A percentile compares a stretch with the other conserved stretches of the same genome.
Conservation (phyloP, 2,797 vertebrate genomes). For the Periophthalmus magnuspinnatus region DNA sequence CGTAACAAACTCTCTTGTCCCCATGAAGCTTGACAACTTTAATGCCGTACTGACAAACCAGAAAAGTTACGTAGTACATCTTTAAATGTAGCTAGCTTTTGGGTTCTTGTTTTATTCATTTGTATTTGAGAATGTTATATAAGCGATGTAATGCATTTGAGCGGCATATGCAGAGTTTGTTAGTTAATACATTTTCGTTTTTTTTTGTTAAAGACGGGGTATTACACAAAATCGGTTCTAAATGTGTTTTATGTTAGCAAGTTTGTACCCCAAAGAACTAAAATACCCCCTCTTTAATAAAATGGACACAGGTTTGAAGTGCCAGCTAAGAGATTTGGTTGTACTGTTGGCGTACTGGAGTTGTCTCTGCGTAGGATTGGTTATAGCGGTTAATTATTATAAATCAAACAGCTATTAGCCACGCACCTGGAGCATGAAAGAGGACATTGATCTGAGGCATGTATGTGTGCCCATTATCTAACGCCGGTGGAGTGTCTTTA, state of each 20-base stretch:
- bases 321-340: background rate
- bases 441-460: background rate
- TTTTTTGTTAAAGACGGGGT: too few relatives aligned
- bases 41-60: too few relatives aligned
- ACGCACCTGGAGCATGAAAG: slow-evolving; percentile 1
- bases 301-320: background rate
- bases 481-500: background rate
- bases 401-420: background rate
- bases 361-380: background rate
- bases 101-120: background rate
- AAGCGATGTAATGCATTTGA: background rate
- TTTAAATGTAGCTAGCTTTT: background rate
- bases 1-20: too few relatives aligned
- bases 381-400: slow-evolving; percentile 2
- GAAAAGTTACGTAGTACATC: too few relatives aligned
- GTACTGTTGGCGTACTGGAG: background rate
- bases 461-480: background rate
- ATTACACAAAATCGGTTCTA: too few relatives aligned
- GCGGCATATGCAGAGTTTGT: background rate
- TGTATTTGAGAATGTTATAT: background rate
- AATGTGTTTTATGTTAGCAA: too few relatives aligned
- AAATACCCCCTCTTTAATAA: background rate
- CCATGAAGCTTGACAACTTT: too few relatives aligned
- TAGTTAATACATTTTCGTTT: background rate
- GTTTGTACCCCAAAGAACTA: too few relatives aligned